Base-by-base conservation (phyloP, 2,113 vertebrate species). In the Sinocyclocheilus anshuiensis region DNA sequence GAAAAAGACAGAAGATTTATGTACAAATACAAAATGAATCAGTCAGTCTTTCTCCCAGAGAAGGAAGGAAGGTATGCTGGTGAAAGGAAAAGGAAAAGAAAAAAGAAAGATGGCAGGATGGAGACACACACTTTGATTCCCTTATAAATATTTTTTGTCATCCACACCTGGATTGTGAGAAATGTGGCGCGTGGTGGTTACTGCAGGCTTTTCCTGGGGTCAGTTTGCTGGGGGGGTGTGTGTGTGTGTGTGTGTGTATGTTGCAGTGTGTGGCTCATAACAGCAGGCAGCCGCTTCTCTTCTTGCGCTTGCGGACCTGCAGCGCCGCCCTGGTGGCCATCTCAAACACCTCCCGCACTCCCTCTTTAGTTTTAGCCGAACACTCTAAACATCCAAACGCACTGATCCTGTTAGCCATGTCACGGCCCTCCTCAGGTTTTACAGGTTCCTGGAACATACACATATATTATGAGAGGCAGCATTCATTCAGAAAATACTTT, bases 371-470 rank as follows among this genome's bases (percentile, higher is more conserved):
- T 95, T 99, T 99, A 94, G 98, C 98, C 0, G 98, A 99, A 91
- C 98, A 99, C 93, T 99, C 98, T 0, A 99, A 95, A 94, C 99
- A 99, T 83, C 98, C 98, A 8, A 99, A 99, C 87, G 98, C 97
- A 8, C 95, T 96, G 94, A 99, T 99, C 86, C 97, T 94, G 91
- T 98, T 98, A 7, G 98, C 97, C 98, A 99, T 99, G 91, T 99
- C 98, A 89, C 97, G 94, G 67, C 97, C 98, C 86, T 99, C 98
- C 89, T 99, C 98, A 0, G 96, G 94, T 84, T 97, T 97, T 26
- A 99, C 97, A 0, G 98, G 98, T 90, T 99, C 98, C 98, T 99
- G 86, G 8, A 22, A 83, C 65, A 86, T 59, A 59, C 45, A 83
- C 24, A 11, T 4, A 15, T 12, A 76, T 15, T 6, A 42, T 72